These are phyloP conservation scores for Xestia rhomboidea DNA, from an alignment of 2,888 invertebrate genomes.

Conservation along the genomic window DNA sequence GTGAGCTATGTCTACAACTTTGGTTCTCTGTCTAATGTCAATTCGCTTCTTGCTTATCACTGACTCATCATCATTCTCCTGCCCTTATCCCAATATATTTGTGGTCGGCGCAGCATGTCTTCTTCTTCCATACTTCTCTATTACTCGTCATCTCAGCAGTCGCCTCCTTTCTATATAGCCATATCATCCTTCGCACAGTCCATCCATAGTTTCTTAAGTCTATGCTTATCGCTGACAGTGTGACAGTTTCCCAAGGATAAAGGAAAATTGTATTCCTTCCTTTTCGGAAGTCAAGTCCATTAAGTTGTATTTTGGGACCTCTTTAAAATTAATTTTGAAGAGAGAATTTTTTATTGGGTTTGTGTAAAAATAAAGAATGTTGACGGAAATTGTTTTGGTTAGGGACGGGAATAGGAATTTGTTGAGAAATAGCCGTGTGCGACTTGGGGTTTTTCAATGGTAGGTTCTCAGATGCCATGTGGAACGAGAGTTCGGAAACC, in stretches of 20 bases:
- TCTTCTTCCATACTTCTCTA: too few species aligned
- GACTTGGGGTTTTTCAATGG: background rate
- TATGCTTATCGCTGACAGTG: background rate
- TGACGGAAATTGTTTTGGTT: conserved; percentile 22
- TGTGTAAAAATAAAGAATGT: background rate
- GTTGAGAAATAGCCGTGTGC: too few species aligned
- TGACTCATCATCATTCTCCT: too few species aligned
- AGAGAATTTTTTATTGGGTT: conserved; percentile 16
- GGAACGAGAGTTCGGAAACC: too few species aligned
- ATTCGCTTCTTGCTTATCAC: too few species aligned
- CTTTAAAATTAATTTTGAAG: conserved; percentile 24
- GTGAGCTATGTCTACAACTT: background rate
- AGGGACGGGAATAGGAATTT: background rate
- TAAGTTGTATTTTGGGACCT: conserved; percentile 9
- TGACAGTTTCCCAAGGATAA: background rate
- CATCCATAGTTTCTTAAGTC: too few species aligned
- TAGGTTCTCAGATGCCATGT: too few species aligned
- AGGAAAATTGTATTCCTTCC: conserved; percentile 4
- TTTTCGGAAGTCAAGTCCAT: conserved; percentile 29
- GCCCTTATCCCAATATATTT: too few species aligned
- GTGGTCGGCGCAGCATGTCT: too few species aligned
- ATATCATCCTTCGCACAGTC: too few species aligned
- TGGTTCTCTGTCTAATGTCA: background rate
- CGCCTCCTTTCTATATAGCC: too few species aligned
- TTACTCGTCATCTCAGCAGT: too few species aligned